Evolutionary conservation across 1,140 invertebrate species (phyloP).

Genomic region (Paraescarpia echinospica): DNA sequence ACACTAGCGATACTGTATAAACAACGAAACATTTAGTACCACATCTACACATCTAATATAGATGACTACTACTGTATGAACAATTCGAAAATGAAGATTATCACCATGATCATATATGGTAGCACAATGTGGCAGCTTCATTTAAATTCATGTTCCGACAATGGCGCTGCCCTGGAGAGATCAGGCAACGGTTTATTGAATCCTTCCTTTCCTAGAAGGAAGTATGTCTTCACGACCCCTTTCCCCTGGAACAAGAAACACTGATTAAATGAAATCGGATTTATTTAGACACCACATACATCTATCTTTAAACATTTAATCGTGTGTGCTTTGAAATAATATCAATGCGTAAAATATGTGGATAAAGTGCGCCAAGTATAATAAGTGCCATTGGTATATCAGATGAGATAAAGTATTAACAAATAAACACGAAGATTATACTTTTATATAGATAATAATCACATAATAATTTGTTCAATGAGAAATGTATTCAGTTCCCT

Average conservation of each 20-base stretch:
- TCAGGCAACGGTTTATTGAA: conserved; percentile 22
- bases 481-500: too few relatives aligned
- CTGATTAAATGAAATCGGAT: background rate
- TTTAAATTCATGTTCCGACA: conserved; percentile 26
- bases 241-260: conserved; percentile 66
- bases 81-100: background rate
- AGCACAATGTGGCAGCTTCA: background rate
- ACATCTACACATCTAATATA: background rate
- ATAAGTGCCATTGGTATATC: too few relatives aligned
- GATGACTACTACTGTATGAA: background rate
- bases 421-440: too few relatives aligned
- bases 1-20: too few relatives aligned
- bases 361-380: too few relatives aligned
- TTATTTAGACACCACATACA: background rate
- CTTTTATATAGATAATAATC: too few relatives aligned
- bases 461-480: too few relatives aligned
- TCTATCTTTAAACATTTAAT: background rate
- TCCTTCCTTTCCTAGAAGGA: conserved; percentile 64
- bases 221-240: conserved; percentile 79
- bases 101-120: background rate
- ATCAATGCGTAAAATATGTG: background rate
- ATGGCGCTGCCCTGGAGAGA: conserved; percentile 13
- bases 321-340: background rate
- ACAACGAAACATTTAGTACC: too few relatives aligned
- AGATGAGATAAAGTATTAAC: too few relatives aligned